Conservation (phyloP, 2,797 vertebrate genomes). For the Tenualosa ilisha region DNA sequence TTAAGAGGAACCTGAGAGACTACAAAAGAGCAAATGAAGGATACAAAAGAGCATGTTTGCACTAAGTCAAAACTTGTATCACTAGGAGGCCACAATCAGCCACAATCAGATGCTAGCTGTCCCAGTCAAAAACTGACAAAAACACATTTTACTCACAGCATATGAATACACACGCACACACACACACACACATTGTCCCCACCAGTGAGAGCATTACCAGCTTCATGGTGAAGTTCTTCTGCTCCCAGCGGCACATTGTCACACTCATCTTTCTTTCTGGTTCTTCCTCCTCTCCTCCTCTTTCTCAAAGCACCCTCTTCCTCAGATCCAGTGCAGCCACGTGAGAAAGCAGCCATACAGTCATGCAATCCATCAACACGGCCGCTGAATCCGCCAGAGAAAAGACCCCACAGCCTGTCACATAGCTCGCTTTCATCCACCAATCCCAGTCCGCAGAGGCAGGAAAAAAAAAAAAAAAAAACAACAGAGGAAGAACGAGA, state of each 20-base stretch:
- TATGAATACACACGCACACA: not conserved
- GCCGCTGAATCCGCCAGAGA: not conserved
- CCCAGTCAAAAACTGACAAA: not conserved
- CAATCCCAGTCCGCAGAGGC: slow-evolving; percentile 51
- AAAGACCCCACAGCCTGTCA: slow-evolving; percentile 4
- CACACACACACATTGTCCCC: not conserved
- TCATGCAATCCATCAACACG: slow-evolving; percentile 49
- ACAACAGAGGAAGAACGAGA: slow-evolving; percentile 30
- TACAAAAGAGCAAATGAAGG: not conserved
- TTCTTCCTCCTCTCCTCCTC: slow-evolving; percentile 4
- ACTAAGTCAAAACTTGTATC: not conserved
- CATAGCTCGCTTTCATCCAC: slow-evolving; percentile 29
- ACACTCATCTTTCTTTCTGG: slow-evolving; percentile 78
- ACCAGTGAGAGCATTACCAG: slow-evolving; percentile 78
- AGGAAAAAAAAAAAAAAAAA: not conserved
- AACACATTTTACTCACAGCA: not conserved
- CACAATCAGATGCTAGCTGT: not conserved
- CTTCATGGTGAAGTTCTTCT: slow-evolving; percentile 89
- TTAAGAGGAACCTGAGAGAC: not conserved
- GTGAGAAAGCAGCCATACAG: slow-evolving; percentile 13
- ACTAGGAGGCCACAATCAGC: not conserved
- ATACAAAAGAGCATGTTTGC: not conserved
- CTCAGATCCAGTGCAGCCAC: slow-evolving; percentile 46
- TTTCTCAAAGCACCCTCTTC: slow-evolving; percentile 73
- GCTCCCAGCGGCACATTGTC: slow-evolving; percentile 90